A percentile compares a stretch with the other conserved stretches of the same genome.
These are phyloP conservation scores for Cirrhinus mrigala DNA, from an alignment of 2,797 vertebrate species.

Conservation along the genomic window DNA sequence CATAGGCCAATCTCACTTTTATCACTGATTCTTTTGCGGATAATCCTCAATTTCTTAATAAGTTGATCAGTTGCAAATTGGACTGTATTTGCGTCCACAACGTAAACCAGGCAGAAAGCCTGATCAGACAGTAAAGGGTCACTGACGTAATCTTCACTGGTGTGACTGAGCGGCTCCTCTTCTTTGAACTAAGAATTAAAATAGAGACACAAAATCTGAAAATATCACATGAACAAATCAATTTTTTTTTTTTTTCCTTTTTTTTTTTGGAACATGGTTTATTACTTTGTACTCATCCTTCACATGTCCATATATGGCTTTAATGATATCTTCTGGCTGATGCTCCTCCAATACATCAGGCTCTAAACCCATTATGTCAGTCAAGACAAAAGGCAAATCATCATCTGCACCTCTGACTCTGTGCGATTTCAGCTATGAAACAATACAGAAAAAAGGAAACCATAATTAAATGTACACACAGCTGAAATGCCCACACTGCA, in stretches of 20 bases:
- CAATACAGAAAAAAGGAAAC: neutral
- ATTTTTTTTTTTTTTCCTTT: neutral
- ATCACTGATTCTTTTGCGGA: neutral
- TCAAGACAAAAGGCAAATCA: conserved; percentile 16
- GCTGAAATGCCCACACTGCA: neutral
- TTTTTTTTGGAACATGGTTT: neutral
- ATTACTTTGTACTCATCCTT: conserved; percentile 29
- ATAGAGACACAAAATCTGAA: neutral
- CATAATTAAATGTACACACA: neutral
- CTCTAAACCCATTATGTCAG: conserved; percentile 44
- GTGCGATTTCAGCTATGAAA: conserved; percentile 7
- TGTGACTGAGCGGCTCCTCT: neutral
- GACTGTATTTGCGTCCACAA: neutral
- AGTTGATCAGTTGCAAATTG: rapidly evolving
- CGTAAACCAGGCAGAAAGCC: conserved; percentile 3
- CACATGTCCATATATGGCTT: conserved; percentile 34
- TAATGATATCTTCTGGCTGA: conserved; percentile 17
- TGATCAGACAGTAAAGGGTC: neutral
- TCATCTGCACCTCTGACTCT: neutral
- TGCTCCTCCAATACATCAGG: neutral
- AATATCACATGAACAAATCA: neutral
- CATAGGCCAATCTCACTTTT: neutral
- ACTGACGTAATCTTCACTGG: neutral
- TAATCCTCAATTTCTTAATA: neutral
- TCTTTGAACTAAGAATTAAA: neutral